phyloP scores from a whole-genome alignment of 2,113 vertebrate species.

The Saguinus midas region DNA sequence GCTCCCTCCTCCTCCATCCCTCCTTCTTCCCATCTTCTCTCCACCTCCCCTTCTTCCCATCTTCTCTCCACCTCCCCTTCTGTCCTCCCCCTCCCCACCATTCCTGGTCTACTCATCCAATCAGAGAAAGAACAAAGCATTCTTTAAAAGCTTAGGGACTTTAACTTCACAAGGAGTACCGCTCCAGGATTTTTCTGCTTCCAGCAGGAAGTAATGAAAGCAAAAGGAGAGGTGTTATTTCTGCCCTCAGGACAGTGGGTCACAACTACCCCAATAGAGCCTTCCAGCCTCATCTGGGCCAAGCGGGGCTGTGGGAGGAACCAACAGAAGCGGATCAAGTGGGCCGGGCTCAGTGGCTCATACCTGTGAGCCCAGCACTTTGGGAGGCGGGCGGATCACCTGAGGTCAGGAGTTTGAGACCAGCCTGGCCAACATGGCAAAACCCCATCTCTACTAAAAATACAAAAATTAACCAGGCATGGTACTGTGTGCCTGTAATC shows the following conservation, averaged over 20 bases:
- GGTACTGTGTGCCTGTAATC: no score
- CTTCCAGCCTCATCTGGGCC: not conserved
- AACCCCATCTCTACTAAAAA: no score
- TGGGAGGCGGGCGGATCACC: no score
- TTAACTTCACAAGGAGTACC: not conserved
- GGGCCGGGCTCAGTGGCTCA: no score
- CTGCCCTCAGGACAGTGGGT: not conserved
- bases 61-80: not conserved
- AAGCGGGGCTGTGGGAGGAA: rapidly evolving
- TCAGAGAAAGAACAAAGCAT: not conserved
- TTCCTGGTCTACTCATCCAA: not conserved
- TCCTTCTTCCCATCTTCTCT: not conserved
- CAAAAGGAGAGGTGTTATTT: not conserved
- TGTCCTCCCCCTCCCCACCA: not conserved
- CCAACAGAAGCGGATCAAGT: not conserved
- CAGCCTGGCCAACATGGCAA: no score
- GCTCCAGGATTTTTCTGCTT: not conserved
- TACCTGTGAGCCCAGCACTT: no score
- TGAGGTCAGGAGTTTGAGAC: no score
- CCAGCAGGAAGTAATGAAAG: not conserved
- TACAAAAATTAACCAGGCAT: no score
- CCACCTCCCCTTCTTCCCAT: not conserved
- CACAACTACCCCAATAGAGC: not conserved
- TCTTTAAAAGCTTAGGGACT: not conserved
- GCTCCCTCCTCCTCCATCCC: not conserved